Conservation (phyloP, 2,797 vertebrate genomes). For the Harpagifer antarcticus region DNA sequence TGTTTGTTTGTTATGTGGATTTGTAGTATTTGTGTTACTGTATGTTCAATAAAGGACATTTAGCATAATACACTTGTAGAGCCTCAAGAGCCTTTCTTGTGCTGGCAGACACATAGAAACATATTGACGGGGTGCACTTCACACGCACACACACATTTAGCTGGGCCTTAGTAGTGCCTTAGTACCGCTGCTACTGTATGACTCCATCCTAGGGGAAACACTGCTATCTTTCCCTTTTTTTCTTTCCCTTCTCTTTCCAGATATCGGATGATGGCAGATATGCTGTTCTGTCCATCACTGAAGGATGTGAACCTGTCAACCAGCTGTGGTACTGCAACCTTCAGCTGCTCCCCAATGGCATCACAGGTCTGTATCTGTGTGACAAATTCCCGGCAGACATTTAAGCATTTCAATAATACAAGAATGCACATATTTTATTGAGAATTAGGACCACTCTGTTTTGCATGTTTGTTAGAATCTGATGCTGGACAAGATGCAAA, state of each 20-base stretch:
- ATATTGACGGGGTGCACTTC: no score
- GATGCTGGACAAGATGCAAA: not conserved
- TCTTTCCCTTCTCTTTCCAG: conserved; percentile 48
- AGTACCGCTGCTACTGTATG: no score
- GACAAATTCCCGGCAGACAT: not conserved
- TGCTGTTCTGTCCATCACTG: conserved; percentile 80
- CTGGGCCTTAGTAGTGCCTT: no score
- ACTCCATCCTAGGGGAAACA: no score
- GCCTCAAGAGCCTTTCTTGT: no score
- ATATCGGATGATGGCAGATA: conserved; percentile 84
- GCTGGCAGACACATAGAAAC: no score
- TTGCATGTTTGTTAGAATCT: not conserved
- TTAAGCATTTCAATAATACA: not conserved
- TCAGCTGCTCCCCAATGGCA: conserved; percentile 77
- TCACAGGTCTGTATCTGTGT: conserved; percentile 72
- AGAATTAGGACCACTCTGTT: not conserved
- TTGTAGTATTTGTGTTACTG: no score
- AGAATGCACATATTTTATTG: not conserved
- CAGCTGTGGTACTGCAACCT: conserved; percentile 87
- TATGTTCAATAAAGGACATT: no score
- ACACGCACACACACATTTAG: no score
- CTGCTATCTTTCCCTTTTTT: no score
- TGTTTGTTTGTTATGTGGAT: no score
- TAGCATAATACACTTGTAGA: no score
- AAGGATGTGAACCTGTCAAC: conserved; percentile 86